Conservation (phyloP, 2,113 vertebrate genomes). For the Bucco capensis region DNA sequence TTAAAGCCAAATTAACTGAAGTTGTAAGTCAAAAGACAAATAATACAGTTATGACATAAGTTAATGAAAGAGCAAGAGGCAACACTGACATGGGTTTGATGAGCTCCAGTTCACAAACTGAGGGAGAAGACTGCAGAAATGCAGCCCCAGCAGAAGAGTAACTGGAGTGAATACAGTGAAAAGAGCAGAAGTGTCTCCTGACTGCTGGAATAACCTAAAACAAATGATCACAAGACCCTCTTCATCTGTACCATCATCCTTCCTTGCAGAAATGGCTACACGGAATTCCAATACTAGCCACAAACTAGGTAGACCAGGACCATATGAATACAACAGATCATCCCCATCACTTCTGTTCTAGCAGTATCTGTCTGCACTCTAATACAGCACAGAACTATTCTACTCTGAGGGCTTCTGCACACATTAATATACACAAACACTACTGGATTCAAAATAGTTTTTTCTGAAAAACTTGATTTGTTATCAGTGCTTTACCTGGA, state of each 20-base stretch:
- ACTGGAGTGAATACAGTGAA: not conserved
- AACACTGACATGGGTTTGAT: not conserved
- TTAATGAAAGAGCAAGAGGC: not conserved
- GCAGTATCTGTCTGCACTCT: not conserved
- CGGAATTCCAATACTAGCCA: not conserved
- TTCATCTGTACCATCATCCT: not conserved
- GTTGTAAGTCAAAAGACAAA: not conserved
- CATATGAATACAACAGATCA: fast-evolving
- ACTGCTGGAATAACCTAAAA: not conserved
- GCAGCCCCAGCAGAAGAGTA: not conserved
- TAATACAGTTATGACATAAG: not conserved
- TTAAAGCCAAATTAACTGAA: not conserved
- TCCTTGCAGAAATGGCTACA: not conserved
- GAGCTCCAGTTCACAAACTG: not conserved
- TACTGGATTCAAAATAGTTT: not conserved
- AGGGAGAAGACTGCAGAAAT: not conserved
- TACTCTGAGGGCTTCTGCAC: not conserved
- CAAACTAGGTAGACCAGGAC: not conserved
- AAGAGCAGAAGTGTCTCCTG: not conserved
- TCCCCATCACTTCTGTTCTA: not conserved
- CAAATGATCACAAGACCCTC: not conserved
- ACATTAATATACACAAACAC: not conserved
- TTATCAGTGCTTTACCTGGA: not conserved
- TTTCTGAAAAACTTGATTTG: not conserved
- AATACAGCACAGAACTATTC: not conserved